Conservation (phyloP, 2,888 invertebrate genomes). For the Parnassius apollo region DNA sequence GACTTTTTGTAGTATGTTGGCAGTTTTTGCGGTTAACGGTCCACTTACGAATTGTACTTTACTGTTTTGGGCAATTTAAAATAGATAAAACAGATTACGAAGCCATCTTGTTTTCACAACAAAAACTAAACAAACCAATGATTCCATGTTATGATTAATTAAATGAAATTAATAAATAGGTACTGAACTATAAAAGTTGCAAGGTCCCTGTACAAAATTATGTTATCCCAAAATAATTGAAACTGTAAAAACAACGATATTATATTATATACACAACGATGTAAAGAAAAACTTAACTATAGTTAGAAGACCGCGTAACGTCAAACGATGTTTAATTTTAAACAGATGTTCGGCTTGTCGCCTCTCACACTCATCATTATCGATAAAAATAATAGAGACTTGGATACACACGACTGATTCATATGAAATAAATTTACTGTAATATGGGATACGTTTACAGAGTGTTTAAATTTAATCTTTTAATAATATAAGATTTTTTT, state of each 20-base stretch:
- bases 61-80: not conserved
- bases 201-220: too few species aligned
- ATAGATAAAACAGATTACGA: not conserved
- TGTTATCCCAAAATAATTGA: too few species aligned
- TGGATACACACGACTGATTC: slow-evolving; percentile 39
- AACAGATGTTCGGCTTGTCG: slow-evolving; percentile 35
- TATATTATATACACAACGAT: too few species aligned
- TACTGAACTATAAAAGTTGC: too few species aligned
- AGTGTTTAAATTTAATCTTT: too few species aligned
- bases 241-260: too few species aligned
- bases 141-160: too few species aligned
- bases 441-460: not conserved
- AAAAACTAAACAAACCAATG: too few species aligned
- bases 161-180: too few species aligned
- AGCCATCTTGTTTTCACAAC: too few species aligned
- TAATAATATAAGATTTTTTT: too few species aligned
- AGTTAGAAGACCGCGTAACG: not conserved
- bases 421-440: slow-evolving; percentile 30
- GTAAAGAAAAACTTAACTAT: too few species aligned
- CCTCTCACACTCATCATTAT: slow-evolving; percentile 38
- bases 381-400: slow-evolving; percentile 44
- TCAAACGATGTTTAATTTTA: slow-evolving; percentile 30
- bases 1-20: slow-evolving; percentile 43
- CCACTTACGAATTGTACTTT: slow-evolving; percentile 9
- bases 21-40: slow-evolving; percentile 28